These are phyloP conservation scores for Clarias platycephalus DNA, from an alignment of 2,797 vertebrate species.

Conservation along the genomic window DNA sequence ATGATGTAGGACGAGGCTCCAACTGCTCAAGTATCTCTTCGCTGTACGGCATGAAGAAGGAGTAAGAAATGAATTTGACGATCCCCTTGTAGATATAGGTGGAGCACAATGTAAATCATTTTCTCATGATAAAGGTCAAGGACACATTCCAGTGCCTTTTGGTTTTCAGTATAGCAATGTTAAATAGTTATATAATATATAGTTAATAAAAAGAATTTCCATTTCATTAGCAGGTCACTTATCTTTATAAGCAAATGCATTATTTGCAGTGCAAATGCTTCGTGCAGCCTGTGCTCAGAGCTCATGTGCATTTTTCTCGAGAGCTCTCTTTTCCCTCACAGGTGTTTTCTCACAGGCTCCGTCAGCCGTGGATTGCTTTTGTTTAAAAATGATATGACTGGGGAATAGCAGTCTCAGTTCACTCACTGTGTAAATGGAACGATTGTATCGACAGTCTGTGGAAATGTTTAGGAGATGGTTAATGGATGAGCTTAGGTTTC, in stretches of 20 bases:
- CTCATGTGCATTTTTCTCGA: conserved; percentile 27
- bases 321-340: conserved; percentile 51
- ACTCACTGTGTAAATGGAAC: conserved; percentile 55
- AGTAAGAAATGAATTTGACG: conserved; percentile 47
- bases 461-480: conserved; percentile 58
- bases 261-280: conserved; percentile 36
- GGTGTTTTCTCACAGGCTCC: conserved; percentile 65
- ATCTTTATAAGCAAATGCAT: conserved; percentile 13
- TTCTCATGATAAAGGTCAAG: conserved; percentile 29
- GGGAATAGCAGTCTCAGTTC: conserved; percentile 61
- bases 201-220: neutral
- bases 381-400: conserved; percentile 62
- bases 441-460: conserved; percentile 55
- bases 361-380: conserved; percentile 65
- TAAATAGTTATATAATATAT: neutral
- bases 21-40: neutral
- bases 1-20: conserved; percentile 23
- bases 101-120: conserved; percentile 38
- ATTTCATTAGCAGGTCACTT: neutral
- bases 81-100: conserved; percentile 28
- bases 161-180: neutral
- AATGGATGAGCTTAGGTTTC: conserved; percentile 14
- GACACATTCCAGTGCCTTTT: neutral
- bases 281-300: conserved; percentile 41
- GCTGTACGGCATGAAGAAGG: conserved; percentile 21